A percentile compares a stretch with the other conserved stretches of the same genome.
Evolutionary conservation across 2,797 vertebrate species (phyloP).

Genomic region (Melanotaenia maccullochi): DNA sequence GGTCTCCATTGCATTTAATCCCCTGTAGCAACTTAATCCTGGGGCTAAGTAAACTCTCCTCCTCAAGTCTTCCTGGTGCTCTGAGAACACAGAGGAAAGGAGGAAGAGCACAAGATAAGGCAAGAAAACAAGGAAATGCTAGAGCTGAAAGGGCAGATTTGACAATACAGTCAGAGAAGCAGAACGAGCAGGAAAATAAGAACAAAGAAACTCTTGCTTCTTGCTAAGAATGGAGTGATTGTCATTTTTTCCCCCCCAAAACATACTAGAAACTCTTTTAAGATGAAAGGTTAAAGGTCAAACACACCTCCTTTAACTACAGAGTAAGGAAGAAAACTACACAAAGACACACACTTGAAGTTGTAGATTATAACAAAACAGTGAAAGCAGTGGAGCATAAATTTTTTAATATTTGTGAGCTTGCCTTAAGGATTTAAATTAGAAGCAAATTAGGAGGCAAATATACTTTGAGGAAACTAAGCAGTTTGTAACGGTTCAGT

Average conservation of each 20-base stretch:
- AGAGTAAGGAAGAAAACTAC: neutral
- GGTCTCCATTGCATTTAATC: slow-evolving; percentile 84
- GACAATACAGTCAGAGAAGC: slow-evolving; percentile 11
- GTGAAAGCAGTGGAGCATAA: neutral
- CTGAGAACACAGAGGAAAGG: slow-evolving; percentile 39
- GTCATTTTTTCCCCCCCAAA: neutral
- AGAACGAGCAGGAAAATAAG: slow-evolving; percentile 1
- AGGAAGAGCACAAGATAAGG: slow-evolving; percentile 39
- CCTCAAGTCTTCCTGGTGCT: slow-evolving; percentile 61
- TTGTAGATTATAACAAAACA: slow-evolving; percentile 1
- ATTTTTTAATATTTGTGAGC: neutral
- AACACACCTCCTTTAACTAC: neutral
- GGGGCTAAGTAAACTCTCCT: slow-evolving; percentile 73
- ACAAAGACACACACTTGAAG: neutral
- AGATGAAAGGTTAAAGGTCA: slow-evolving; percentile 26
- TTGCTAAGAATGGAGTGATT: neutral
- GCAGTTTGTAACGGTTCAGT: neutral
- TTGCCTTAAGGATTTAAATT: neutral
- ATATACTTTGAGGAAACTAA: neutral
- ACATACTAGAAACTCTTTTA: slow-evolving; percentile 9
- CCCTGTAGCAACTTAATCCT: slow-evolving; percentile 76
- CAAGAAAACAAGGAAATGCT: slow-evolving; percentile 37
- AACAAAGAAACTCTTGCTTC: neutral
- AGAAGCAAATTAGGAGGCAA: neutral
- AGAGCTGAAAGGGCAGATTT: slow-evolving; percentile 30